Conservation (phyloP, 2,113 vertebrate genomes). For the Limanda limanda region DNA sequence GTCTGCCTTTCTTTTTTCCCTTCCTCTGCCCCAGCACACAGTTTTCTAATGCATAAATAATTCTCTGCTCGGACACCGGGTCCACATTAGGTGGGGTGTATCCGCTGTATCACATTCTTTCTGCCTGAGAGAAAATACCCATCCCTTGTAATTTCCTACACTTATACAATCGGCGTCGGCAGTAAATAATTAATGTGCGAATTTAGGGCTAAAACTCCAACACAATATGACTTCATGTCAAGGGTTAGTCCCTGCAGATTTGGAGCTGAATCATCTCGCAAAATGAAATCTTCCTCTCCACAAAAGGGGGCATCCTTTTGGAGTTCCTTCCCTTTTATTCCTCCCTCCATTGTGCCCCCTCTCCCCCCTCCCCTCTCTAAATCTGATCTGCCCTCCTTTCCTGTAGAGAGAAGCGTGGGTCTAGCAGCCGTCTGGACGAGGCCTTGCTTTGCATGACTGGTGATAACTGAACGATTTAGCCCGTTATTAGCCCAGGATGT, state of each 20-base stretch:
- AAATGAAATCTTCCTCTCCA: slow-evolving; percentile 92
- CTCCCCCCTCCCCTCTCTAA: not conserved
- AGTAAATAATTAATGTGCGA: slow-evolving; percentile 99
- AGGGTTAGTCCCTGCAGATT: slow-evolving; percentile 98
- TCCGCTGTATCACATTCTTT: slow-evolving; percentile 98
- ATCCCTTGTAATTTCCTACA: slow-evolving; percentile 99
- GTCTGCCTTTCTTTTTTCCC: slow-evolving; percentile 86
- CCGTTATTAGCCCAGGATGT: slow-evolving; percentile 86
- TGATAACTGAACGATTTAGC: slow-evolving; percentile 84
- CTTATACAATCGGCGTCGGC: slow-evolving; percentile 95
- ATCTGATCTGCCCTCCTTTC: slow-evolving; percentile 56
- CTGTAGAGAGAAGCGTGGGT: slow-evolving; percentile 59
- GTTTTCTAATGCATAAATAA: slow-evolving; percentile 99
- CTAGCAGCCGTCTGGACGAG: slow-evolving; percentile 84
- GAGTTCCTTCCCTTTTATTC: slow-evolving; percentile 56
- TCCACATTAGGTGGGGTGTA: slow-evolving; percentile 89
- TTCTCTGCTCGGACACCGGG: slow-evolving; percentile 86
- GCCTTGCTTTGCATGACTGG: slow-evolving; percentile 89
- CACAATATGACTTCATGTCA: slow-evolving; percentile 99
- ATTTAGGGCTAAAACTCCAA: slow-evolving; percentile 99
- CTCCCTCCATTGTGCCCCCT: no score
- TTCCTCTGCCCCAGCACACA: slow-evolving; percentile 83
- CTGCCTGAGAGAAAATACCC: slow-evolving; percentile 99
- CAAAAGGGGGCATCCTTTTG: slow-evolving; percentile 56
- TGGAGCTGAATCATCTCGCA: slow-evolving; percentile 93